Percentiles rank a stretch among this genome's conserved stretches.
Conservation (phyloP, 2,113 vertebrate genomes). For the Oreotrochilus melanogaster region DNA sequence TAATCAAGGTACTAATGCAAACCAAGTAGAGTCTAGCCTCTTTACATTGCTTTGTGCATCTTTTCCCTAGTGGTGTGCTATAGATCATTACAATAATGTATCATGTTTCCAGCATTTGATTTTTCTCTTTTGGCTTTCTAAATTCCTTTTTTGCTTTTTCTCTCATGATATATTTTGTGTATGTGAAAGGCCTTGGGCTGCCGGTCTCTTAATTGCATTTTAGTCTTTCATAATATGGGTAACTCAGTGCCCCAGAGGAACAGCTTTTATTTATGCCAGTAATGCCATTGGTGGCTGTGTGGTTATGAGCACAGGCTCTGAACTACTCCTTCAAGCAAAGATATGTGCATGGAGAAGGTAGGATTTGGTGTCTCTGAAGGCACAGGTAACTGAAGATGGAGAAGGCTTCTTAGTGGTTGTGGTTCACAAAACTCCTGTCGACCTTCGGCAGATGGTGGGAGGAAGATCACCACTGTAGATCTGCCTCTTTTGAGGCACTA, state of each 20-base stretch:
- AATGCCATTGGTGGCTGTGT: neutral
- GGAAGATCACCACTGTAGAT: neutral
- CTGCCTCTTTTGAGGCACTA: neutral
- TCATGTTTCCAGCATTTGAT: neutral
- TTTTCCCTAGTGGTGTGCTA: neutral
- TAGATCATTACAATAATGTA: conserved; percentile 15
- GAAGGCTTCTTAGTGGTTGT: neutral
- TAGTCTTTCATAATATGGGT: neutral
- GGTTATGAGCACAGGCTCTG: rapidly evolving
- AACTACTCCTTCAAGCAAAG: neutral
- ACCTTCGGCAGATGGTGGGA: neutral
- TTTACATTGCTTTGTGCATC: neutral
- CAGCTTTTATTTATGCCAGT: neutral
- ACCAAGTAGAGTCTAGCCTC: neutral
- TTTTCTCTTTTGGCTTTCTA: conserved; percentile 21
- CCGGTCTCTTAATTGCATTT: conserved; percentile 1
- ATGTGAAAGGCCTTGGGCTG: neutral
- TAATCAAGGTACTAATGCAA: conserved; percentile 32
- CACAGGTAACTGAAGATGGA: neutral
- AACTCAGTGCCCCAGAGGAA: neutral
- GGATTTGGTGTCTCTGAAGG: neutral
- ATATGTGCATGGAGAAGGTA: neutral
- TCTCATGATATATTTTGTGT: neutral
- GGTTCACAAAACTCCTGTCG: rapidly evolving
- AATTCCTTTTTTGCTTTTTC: neutral